Conservation (phyloP, 2,113 vertebrate species). For the Peromyscus californicus region DNA sequence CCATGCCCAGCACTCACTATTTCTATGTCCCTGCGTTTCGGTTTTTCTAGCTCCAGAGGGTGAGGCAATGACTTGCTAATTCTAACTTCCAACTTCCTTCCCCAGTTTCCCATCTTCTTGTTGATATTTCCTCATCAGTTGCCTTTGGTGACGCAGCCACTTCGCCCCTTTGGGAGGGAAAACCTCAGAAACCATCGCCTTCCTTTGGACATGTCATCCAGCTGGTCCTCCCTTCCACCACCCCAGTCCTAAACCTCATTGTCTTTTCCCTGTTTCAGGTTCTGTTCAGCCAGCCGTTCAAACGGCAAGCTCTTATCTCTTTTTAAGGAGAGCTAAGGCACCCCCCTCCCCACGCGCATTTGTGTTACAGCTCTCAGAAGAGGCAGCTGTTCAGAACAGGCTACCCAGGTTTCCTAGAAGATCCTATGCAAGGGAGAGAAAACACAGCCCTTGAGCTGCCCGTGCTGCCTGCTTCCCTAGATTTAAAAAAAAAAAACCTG, state of each 20-base stretch:
- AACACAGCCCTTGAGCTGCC: slow-evolving; percentile 63
- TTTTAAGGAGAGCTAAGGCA: slow-evolving; percentile 13
- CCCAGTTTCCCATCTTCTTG: neutral
- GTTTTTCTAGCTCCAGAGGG: neutral
- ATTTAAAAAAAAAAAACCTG: slow-evolving; percentile 54
- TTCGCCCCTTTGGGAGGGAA: neutral
- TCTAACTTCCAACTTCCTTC: neutral
- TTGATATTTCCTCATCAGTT: neutral
- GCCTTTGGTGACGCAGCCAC: neutral
- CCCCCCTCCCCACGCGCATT: neutral
- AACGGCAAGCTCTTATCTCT: neutral
- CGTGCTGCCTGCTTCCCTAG: slow-evolving; percentile 64
- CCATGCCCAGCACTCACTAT: neutral
- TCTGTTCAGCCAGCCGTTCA: slow-evolving; percentile 5
- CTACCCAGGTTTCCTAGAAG: slow-evolving; percentile 81
- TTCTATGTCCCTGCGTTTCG: neutral
- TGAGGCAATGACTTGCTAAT: neutral
- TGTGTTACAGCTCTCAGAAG: slow-evolving; percentile 52
- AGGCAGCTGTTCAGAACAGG: slow-evolving; percentile 68
- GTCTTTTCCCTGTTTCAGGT: neutral
- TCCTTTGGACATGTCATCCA: neutral
- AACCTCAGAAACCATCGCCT: neutral
- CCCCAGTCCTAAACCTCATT: neutral
- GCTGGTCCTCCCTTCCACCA: neutral
- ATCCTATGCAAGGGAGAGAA: slow-evolving; percentile 60